Conservation (phyloP, 2,797 vertebrate genomes). For the Melanotaenia parkinsoni region DNA sequence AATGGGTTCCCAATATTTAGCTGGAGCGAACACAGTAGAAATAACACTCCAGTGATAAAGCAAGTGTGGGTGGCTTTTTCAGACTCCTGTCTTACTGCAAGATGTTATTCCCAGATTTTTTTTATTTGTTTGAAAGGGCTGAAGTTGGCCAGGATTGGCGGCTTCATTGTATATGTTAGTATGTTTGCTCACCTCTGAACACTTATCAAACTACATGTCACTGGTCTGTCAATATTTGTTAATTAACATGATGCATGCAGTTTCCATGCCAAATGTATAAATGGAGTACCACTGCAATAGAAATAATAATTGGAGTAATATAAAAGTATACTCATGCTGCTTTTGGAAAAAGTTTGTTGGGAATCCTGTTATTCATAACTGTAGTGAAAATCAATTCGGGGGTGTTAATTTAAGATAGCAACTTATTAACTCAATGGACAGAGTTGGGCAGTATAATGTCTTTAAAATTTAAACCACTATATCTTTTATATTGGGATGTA, state of each 20-base stretch:
- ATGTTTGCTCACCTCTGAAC: conserved; percentile 10
- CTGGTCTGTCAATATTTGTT: conserved; percentile 28
- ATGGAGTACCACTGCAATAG: neutral
- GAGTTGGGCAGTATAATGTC: neutral
- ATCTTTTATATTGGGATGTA: neutral
- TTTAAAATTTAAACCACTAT: neutral
- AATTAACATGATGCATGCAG: conserved; percentile 10
- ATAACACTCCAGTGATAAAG: conserved; percentile 44
- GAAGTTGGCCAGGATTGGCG: conserved; percentile 35
- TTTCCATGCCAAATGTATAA: conserved; percentile 17
- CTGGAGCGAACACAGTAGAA: conserved; percentile 34
- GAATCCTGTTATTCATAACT: conserved; percentile 2
- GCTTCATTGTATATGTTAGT: conserved; percentile 19
- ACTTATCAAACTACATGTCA: conserved; percentile 41
- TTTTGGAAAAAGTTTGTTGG: conserved; percentile 9
- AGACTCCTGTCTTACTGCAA: conserved; percentile 55
- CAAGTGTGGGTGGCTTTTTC: conserved; percentile 60
- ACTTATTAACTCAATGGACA: neutral
- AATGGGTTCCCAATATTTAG: conserved; percentile 51
- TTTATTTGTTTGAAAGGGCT: conserved; percentile 59
- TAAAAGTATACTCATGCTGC: neutral
- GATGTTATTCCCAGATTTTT: conserved; percentile 59
- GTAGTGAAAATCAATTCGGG: conserved; percentile 26
- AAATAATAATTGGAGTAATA: conserved; percentile 2
- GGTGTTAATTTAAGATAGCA: neutral